These are phyloP conservation scores for Herpetotheres cachinnans DNA, from an alignment of 2,113 vertebrate species.

Conservation along the genomic window DNA sequence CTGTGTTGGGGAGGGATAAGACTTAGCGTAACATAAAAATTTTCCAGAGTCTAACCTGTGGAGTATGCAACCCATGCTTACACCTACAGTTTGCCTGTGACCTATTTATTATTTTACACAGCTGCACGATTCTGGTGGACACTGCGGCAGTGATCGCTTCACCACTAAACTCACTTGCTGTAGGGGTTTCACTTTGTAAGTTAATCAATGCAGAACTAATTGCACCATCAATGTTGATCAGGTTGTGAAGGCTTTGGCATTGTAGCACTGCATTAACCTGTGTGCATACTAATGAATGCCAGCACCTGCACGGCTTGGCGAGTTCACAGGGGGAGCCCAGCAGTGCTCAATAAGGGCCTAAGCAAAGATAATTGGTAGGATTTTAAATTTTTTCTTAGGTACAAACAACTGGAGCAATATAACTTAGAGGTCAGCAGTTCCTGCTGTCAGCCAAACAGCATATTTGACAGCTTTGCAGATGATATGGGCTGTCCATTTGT, in stretches of 20 bases:
- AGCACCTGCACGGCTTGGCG: neutral
- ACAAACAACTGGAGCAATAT: neutral
- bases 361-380: neutral
- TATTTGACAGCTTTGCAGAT: neutral
- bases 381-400: neutral
- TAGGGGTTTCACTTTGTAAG: neutral
- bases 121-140: fast-evolving
- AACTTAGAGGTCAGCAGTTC: neutral
- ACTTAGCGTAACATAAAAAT: neutral
- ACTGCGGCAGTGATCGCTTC: neutral
- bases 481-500: neutral
- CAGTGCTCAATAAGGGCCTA: neutral
- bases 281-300: neutral
- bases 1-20: neutral
- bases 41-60: neutral
- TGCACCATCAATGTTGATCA: neutral
- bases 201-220: neutral
- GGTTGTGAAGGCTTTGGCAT: neutral
- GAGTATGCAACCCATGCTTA: neutral
- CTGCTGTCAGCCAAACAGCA: neutral
- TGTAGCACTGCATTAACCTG: neutral
- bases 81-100: neutral
- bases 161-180: neutral
- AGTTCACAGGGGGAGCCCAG: neutral
- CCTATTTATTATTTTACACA: neutral